A percentile compares a stretch with the other conserved stretches of the same genome.
Conservation (phyloP, 1,140 invertebrate genomes). For the Drosophila teissieri region DNA sequence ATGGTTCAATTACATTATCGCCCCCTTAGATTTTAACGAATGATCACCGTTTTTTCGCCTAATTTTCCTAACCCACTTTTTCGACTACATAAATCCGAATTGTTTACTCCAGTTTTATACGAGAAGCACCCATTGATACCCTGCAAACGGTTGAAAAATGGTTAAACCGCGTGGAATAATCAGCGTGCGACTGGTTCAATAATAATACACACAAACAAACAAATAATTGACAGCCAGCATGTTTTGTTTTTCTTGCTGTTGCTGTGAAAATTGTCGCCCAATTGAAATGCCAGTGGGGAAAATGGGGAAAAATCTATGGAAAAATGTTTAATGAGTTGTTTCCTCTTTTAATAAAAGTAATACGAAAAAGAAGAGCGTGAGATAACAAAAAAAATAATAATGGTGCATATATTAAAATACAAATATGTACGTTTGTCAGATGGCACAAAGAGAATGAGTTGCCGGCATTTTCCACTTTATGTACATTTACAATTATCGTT, state of each 20-base stretch:
- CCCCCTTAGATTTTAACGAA: too few species aligned
- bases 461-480: background rate
- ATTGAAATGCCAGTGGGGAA: conserved; percentile 36
- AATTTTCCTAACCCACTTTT: conserved; percentile 15
- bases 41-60: background rate
- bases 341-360: conserved; percentile 61
- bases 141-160: conserved; percentile 1
- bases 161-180: conserved; percentile 32
- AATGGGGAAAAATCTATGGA: conserved; percentile 45
- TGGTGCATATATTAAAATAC: conserved; percentile 17
- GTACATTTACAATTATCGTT: background rate
- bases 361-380: conserved; percentile 9
- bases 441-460: background rate
- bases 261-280: conserved; percentile 40
- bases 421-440: conserved; percentile 14
- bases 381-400: background rate
- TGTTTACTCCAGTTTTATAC: background rate
- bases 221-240: conserved; percentile 47
- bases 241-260: conserved; percentile 36
- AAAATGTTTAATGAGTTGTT: conserved; percentile 69
- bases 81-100: too few species aligned
- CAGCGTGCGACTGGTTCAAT: conserved; percentile 54
- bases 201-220: conserved; percentile 32
- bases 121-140: conserved; percentile 9
- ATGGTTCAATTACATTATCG: background rate